Base-by-base conservation (phyloP, 2,113 vertebrate genomes). In the Tyto alba region DNA sequence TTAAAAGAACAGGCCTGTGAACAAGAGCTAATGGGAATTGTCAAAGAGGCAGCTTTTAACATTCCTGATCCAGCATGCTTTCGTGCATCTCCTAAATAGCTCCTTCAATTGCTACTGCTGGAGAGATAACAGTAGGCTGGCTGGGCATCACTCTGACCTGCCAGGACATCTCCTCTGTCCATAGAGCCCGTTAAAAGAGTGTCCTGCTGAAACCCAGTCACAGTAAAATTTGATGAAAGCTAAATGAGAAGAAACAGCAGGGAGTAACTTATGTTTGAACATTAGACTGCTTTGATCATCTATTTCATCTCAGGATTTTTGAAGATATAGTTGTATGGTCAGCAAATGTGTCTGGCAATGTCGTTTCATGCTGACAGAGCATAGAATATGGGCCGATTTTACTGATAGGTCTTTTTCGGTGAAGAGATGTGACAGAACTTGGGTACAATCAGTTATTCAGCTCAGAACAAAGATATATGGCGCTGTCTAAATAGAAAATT, bases 301-400 rank as follows among this genome's bases (percentile, higher is more conserved):
- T 88, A 4, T 88, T 95, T 95, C 48, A 89, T 29, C 88, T 85
- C 66, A 40, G 80, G 82, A 66, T 73, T 85, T 73, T 45, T 96
- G 83, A 84, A 89, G 95, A 74, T 96, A 77, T 8, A 92, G 78
- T 93, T 97, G 79, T 95, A 92, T 96, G 94, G 81, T 97, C 45
- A 93, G 85, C 89, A 96, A n/a, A 81, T 75, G 67, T 79, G 52
- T 88, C 85, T 64, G 62, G 88, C 67, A 57, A 81, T 93, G 75
- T 45, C 92, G 77, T 97, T 97, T 81, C 77, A 84, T 93, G 96
- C 89, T 94, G 77, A 74, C 13, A 3, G 73, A 79, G 83, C 43
- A 83, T 26, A 56, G 71, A 75, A 80, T 50, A 72, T 30, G 81
- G 83, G 85, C 73, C 68, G 72, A 85, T 97, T 90, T 36, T 93